These are phyloP conservation scores for Pseudorectes ferrugineus DNA, from an alignment of 2,113 vertebrate species.

Conservation along the genomic window DNA sequence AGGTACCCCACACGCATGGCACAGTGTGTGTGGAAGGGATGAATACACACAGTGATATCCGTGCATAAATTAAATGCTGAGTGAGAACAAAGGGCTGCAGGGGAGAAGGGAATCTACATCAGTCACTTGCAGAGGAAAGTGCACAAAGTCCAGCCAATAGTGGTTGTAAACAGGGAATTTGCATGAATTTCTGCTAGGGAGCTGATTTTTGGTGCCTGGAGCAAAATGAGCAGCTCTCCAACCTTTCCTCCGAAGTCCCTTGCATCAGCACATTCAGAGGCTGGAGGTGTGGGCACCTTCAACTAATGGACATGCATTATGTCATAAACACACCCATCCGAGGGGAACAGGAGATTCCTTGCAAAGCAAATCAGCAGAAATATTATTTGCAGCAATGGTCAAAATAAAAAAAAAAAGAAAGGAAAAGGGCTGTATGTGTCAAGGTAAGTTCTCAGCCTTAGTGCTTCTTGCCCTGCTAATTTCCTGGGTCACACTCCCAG, in stretches of 20 bases:
- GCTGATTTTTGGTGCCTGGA: neutral
- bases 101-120: neutral
- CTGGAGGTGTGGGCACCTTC: neutral
- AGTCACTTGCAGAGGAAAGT: neutral
- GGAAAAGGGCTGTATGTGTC: no score
- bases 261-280: neutral
- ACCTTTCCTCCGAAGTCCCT: neutral
- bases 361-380: neutral
- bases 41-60: neutral
- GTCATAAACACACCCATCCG: neutral
- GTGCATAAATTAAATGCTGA: neutral
- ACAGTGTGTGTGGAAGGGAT: neutral
- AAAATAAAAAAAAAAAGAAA: neutral
- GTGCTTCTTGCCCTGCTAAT: neutral
- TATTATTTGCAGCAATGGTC: neutral
- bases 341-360: neutral
- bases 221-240: neutral
- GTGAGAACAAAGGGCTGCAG: neutral
- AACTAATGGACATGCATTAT: neutral
- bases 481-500: neutral
- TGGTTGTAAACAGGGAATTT: neutral
- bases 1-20: fast-evolving
- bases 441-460: neutral
- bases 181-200: neutral
- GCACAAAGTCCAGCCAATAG: neutral